These are phyloP conservation scores for Synchiropus splendidus DNA, from an alignment of 2,113 vertebrate genomes.

Conservation along the genomic window DNA sequence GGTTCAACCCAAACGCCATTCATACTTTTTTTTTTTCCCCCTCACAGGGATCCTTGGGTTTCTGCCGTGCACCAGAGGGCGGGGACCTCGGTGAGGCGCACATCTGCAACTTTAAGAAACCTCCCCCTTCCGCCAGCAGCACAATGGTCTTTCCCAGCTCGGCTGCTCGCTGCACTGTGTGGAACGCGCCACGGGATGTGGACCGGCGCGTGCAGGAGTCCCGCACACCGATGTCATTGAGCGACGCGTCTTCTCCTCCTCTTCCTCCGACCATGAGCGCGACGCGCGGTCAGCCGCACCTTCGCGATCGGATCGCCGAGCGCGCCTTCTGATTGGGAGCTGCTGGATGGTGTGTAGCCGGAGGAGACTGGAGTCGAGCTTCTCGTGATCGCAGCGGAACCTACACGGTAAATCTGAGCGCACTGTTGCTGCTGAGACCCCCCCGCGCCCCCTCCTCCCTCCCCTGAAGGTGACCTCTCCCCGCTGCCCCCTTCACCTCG, in stretches of 20 bases:
- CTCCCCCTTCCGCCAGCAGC: constrained; percentile 56
- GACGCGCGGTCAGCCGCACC: constrained; percentile 39
- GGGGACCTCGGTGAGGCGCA: too few relatives aligned
- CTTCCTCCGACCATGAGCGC: constrained; percentile 30
- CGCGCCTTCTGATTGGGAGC: constrained; percentile 1
- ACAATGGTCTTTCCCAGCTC: constrained; percentile 92
- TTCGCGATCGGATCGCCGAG: constrained; percentile 30
- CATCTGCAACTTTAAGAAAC: constrained; percentile 85
- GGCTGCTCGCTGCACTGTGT: constrained; percentile 84
- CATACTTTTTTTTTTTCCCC: too few relatives aligned
- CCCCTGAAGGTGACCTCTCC: too few relatives aligned
- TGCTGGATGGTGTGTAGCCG: constrained; percentile 56
- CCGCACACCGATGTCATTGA: constrained; percentile 51
- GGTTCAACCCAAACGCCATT: too few relatives aligned
- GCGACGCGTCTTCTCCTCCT: constrained; percentile 20
- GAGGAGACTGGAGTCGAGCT: constrained; percentile 71
- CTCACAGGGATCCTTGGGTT: too few relatives aligned
- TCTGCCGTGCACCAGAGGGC: too few relatives aligned
- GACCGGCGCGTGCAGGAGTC: constrained; percentile 30
- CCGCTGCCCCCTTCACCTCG: too few relatives aligned
- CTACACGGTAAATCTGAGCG: constrained; percentile 52
- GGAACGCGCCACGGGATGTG: constrained; percentile 89
- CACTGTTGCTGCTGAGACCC: constrained; percentile 25
- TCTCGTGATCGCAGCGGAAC: constrained; percentile 45
- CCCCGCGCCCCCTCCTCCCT: too few relatives aligned